phyloP scores from a whole-genome alignment of 2,888 invertebrate genomes.

The Capitulum mitella region DNA sequence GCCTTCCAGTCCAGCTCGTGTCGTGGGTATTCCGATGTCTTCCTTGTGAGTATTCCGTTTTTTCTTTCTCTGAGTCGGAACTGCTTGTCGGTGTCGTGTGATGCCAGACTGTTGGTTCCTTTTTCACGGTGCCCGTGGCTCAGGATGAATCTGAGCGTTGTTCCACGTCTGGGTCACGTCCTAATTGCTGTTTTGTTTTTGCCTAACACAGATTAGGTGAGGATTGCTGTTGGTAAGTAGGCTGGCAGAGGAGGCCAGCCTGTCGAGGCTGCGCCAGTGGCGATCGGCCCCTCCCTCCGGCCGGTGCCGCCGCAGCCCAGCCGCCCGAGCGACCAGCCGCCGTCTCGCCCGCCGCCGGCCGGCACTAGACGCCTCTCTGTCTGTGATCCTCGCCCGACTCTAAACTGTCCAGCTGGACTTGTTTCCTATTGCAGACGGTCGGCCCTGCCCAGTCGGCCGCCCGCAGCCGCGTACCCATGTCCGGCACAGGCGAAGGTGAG shows the following conservation, averaged over 20 bases:
- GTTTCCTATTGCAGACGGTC: background rate
- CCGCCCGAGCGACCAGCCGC: background rate
- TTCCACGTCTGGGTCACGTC: too few species aligned
- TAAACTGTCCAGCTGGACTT: conserved; percentile 10
- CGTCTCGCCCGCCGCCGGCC: background rate
- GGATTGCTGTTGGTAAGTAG: background rate
- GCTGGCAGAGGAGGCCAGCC: conserved; percentile 29
- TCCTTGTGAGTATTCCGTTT: too few species aligned
- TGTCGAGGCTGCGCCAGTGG: conserved; percentile 26
- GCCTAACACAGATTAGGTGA: conserved; percentile 23
- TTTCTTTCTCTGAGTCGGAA: too few species aligned
- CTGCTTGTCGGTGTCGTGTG: too few species aligned
- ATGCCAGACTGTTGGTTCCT: too few species aligned
- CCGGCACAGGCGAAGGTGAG: background rate
- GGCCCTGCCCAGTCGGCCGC: background rate
- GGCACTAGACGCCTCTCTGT: background rate
- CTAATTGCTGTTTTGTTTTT: background rate
- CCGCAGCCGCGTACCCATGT: background rate
- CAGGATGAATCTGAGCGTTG: too few species aligned
- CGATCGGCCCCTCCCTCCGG: conserved; percentile 30
- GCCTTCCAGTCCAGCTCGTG: too few species aligned
- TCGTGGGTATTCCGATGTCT: too few species aligned
- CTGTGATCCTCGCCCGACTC: background rate
- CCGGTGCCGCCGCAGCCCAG: background rate
- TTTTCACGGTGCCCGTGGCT: too few species aligned